Conservation (phyloP, 30 jellyfish, hydroid and myxozoan species). For the Pelagia noctiluca region DNA sequence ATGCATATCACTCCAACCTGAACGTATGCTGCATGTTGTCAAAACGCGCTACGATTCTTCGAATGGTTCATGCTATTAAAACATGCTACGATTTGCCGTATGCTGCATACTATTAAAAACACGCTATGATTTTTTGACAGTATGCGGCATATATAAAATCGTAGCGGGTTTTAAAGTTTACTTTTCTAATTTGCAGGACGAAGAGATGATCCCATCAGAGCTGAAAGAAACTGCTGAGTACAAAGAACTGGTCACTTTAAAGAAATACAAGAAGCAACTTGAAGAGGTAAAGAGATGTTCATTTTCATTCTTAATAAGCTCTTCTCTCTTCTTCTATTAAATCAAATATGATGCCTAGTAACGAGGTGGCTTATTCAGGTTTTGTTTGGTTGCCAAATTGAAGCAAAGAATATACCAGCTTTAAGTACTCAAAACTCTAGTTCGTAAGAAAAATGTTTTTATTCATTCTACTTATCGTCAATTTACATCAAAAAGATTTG, state of each 20-base stretch:
- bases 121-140: not conserved
- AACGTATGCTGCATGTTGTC: not conserved
- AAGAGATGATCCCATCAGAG: conserved; percentile 74
- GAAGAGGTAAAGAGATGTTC: no score
- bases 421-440: no score
- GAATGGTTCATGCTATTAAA: not conserved
- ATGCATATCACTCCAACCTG: not conserved
- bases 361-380: no score
- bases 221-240: conserved; percentile 83
- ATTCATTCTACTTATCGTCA: no score
- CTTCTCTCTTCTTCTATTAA: no score
- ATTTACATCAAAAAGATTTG: no score
- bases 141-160: not conserved
- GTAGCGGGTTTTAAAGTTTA: not conserved
- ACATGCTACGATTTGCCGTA: not conserved
- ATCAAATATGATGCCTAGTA: no score
- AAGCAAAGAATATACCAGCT: no score
- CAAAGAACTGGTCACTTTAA: conserved; percentile 77
- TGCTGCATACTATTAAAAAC: not conserved
- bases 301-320: no score
- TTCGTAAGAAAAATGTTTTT: no score
- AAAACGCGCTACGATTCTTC: not conserved
- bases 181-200: conserved; percentile 54
- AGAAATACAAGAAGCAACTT: conserved; percentile 30
- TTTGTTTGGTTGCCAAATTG: no score